Percentiles rank a stretch among this genome's conserved stretches.
Evolutionary conservation across 2,888 invertebrate genomes (phyloP).

Genomic region (Scotopteryx bipunctaria): DNA sequence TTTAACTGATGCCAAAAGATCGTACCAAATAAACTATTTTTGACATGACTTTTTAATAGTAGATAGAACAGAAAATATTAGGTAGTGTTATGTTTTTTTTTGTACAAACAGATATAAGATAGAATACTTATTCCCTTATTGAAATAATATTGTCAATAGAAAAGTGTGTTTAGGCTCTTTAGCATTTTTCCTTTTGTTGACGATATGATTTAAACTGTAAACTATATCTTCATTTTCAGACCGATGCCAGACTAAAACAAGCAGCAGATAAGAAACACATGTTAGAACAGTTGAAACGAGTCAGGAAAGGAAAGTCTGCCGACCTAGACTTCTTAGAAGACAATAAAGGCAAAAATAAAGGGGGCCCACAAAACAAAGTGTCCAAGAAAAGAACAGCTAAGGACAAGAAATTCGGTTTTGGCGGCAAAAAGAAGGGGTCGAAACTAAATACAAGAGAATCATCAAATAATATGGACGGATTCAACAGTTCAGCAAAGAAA

Average conservation of each 20-base stretch:
- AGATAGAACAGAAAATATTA: too few relatives aligned
- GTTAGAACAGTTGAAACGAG: constrained; percentile 96
- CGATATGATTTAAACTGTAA: too few relatives aligned
- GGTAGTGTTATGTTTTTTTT: too few relatives aligned
- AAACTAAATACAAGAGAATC: constrained; percentile 95
- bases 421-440: constrained; percentile 95
- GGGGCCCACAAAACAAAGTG: constrained; percentile 63
- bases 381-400: constrained; percentile 85
- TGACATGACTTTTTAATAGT: too few relatives aligned
- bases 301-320: constrained; percentile 91
- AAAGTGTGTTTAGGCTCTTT: too few relatives aligned
- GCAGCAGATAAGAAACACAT: constrained; percentile 96
- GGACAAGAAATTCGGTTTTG: constrained; percentile 96
- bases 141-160: neutral
- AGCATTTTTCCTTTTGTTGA: too few relatives aligned
- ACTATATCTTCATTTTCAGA: constrained; percentile 70
- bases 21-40: too few relatives aligned
- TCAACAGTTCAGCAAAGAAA: constrained; percentile 70
- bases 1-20: too few relatives aligned
- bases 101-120: too few relatives aligned
- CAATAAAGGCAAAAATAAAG: constrained; percentile 65
- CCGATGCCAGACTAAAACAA: constrained; percentile 92
- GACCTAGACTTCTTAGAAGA: constrained; percentile 92
- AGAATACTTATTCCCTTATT: too few relatives aligned
- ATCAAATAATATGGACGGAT: constrained; percentile 86